These are phyloP conservation scores for Leptonema lineaticorne DNA, from an alignment of 1,140 invertebrate genomes.

Conservation along the genomic window DNA sequence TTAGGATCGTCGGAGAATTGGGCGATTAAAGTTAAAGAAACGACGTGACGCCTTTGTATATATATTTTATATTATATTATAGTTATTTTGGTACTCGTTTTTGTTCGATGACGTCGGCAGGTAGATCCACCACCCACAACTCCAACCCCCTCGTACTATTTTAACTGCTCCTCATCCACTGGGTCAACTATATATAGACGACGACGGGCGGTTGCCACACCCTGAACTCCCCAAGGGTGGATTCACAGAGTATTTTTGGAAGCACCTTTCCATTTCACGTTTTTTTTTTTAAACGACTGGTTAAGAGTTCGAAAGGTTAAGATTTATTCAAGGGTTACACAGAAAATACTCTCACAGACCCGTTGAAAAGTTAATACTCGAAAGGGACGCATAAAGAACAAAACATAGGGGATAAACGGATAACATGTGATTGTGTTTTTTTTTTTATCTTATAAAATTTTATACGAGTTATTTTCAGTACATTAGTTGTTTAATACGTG, in stretches of 20 bases:
- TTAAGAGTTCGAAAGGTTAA: background rate
- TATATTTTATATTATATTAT: no score
- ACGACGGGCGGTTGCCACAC: background rate
- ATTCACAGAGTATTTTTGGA: background rate
- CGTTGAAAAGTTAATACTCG: no score
- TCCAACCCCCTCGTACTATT: no score
- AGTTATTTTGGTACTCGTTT: background rate
- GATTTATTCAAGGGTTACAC: background rate
- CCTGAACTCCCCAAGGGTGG: background rate
- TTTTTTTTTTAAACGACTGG: background rate
- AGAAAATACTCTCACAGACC: no score
- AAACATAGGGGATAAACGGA: background rate
- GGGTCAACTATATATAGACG: conserved; percentile 1
- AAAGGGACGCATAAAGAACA: background rate
- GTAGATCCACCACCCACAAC: background rate
- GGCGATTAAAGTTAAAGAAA: background rate
- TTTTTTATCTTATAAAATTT: no score
- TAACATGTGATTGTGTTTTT: background rate
- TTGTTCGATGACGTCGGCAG: background rate
- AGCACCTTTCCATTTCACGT: background rate
- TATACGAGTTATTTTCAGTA: no score
- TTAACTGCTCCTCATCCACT: background rate
- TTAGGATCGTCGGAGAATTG: background rate
- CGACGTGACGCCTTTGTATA: background rate
- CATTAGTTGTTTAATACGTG: no score